Evolutionary conservation across 92 coral and sea anemone species (phyloP).

Genomic region (Scolanthus callimorphus): DNA sequence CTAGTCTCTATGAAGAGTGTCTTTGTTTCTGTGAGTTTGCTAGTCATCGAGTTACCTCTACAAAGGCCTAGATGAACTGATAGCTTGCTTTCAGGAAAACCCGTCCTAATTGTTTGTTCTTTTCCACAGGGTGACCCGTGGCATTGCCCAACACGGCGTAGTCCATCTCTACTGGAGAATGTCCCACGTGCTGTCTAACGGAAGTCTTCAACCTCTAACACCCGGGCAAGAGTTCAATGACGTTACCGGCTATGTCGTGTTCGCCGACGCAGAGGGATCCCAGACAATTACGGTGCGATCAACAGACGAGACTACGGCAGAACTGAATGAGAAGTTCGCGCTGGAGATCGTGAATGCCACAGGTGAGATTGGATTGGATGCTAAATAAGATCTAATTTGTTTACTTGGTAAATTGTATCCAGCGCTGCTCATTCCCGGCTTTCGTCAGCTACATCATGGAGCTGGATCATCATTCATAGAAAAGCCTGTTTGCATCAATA

Average conservation of each 20-base stretch:
- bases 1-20: too few relatives aligned
- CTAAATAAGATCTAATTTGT: too few relatives aligned
- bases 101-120: background rate
- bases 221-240: constrained; percentile 72
- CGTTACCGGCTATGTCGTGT: constrained; percentile 48
- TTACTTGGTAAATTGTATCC: too few relatives aligned
- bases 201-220: constrained; percentile 30
- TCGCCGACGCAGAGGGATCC: constrained; percentile 27
- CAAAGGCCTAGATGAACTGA: too few relatives aligned
- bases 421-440: too few relatives aligned
- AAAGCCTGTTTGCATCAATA: too few relatives aligned
- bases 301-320: constrained; percentile 64
- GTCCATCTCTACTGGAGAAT: constrained; percentile 82
- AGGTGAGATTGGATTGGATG: too few relatives aligned
- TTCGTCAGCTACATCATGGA: too few relatives aligned
- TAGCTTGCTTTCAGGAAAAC: too few relatives aligned
- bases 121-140: constrained; percentile 57
- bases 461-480: too few relatives aligned
- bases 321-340: constrained; percentile 74
- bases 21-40: too few relatives aligned
- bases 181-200: constrained; percentile 36
- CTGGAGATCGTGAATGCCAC: constrained; percentile 79
- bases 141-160: constrained; percentile 52
- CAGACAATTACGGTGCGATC: constrained; percentile 45
- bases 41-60: too few relatives aligned